phyloP scores from a whole-genome alignment of 92 coral and sea anemone species.

The Metridium senile region DNA sequence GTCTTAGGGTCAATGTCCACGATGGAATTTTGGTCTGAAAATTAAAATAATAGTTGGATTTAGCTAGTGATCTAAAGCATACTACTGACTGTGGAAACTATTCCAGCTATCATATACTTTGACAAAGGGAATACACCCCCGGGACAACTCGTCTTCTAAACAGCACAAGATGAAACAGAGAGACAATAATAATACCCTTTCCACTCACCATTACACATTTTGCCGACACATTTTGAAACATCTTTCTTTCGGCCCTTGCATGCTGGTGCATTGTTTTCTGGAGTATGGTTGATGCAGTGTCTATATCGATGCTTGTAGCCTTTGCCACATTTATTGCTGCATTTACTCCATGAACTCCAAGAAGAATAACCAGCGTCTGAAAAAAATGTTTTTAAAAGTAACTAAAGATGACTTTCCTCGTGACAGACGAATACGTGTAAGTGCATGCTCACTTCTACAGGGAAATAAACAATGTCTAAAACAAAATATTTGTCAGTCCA shows the following conservation, averaged over 20 bases:
- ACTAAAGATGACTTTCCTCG: too few species aligned
- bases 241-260: constrained; percentile 70
- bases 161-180: too few species aligned
- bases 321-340: constrained; percentile 81
- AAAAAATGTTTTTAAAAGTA: not conserved
- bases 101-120: too few species aligned
- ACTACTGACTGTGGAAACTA: too few species aligned
- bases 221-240: constrained; percentile 72
- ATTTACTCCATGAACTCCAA: constrained; percentile 86
- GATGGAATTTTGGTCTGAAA: constrained; percentile 72
- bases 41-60: not conserved
- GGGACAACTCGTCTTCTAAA: too few species aligned
- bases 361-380: constrained; percentile 80
- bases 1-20: constrained; percentile 91
- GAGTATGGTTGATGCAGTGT: constrained; percentile 80
- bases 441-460: too few species aligned
- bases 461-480: too few species aligned
- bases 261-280: constrained; percentile 63
- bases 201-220: constrained; percentile 50
- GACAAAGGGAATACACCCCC: too few species aligned
- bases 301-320: constrained; percentile 76
- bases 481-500: too few species aligned
- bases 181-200: not conserved
- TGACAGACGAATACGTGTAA: too few species aligned
- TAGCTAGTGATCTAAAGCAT: too few species aligned